phyloP scores from a whole-genome alignment of 1,140 invertebrate species.

The Drosophila baimaii region DNA sequence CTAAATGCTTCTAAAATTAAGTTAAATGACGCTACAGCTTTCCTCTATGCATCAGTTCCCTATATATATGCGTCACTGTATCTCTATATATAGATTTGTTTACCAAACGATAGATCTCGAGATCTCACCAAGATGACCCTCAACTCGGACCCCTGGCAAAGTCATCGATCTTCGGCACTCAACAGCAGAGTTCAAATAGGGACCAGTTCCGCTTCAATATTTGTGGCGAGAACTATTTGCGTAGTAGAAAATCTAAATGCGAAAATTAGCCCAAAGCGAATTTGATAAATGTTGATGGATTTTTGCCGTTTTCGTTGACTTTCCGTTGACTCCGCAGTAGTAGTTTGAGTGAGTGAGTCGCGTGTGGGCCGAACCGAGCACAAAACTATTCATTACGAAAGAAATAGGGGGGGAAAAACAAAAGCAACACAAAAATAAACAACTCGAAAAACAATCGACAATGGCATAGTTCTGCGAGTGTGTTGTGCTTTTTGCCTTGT shows the following conservation, averaged over 20 bases:
- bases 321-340: not conserved
- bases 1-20: not conserved
- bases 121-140: slow-evolving; percentile 11
- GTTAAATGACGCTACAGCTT: not conserved
- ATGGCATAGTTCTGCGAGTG: slow-evolving; percentile 58
- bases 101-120: not conserved
- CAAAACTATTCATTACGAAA: slow-evolving; percentile 59
- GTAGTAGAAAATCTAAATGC: slow-evolving; percentile 35
- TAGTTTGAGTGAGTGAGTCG: slow-evolving; percentile 54
- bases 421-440: slow-evolving; percentile 27
- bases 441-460: slow-evolving; percentile 47
- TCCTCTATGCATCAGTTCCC: not conserved
- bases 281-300: slow-evolving; percentile 40
- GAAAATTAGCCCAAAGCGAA: slow-evolving; percentile 21
- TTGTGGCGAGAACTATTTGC: slow-evolving; percentile 24
- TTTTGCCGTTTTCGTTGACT: slow-evolving; percentile 57
- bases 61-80: not conserved
- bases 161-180: slow-evolving; percentile 18
- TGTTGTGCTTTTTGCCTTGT: slow-evolving; percentile 40
- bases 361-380: slow-evolving; percentile 61
- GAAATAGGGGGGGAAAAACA: slow-evolving; percentile 22
- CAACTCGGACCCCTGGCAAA: slow-evolving; percentile 11
- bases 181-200: slow-evolving; percentile 16
- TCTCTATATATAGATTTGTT: slow-evolving; percentile 9
- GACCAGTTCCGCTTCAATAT: slow-evolving; percentile 32